Percentiles rank a stretch among this genome's conserved stretches.
phyloP scores from a whole-genome alignment of 2,797 vertebrate genomes.

The Oreochromis mossambicus region DNA sequence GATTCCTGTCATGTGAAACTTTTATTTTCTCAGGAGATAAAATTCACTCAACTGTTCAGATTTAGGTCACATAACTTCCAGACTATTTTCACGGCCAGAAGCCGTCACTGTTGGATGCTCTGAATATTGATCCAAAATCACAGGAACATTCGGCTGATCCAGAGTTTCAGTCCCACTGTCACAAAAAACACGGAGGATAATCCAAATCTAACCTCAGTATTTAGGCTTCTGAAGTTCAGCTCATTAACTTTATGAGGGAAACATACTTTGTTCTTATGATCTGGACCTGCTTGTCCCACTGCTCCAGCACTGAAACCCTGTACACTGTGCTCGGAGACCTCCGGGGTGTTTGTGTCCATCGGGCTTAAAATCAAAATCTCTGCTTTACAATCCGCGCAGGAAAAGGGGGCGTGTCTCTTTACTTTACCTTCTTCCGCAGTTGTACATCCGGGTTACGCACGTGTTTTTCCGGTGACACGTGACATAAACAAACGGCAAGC shows the following conservation, averaged over 20 bases:
- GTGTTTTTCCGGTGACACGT: neutral
- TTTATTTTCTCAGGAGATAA: neutral
- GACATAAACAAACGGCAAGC: neutral
- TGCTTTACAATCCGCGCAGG: neutral
- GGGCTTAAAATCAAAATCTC: neutral
- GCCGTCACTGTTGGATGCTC: neutral
- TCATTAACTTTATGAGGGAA: neutral
- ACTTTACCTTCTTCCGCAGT: neutral
- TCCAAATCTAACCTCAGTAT: neutral
- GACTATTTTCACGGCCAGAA: neutral
- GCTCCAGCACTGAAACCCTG: neutral
- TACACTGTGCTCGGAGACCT: neutral
- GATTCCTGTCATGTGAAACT: neutral
- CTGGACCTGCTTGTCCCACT: neutral
- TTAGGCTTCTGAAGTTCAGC: neutral
- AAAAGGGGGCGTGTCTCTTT: neutral
- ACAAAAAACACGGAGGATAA: neutral
- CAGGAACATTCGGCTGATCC: neutral
- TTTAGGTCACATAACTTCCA: neutral
- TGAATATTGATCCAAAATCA: neutral
- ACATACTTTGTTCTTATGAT: neutral
- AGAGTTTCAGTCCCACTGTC: neutral
- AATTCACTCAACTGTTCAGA: neutral
- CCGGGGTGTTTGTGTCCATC: neutral
- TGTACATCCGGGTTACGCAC: neutral